Evolutionary conservation across 92 coral and sea anemone species (phyloP).

Genomic region (Phenganax marumi): DNA sequence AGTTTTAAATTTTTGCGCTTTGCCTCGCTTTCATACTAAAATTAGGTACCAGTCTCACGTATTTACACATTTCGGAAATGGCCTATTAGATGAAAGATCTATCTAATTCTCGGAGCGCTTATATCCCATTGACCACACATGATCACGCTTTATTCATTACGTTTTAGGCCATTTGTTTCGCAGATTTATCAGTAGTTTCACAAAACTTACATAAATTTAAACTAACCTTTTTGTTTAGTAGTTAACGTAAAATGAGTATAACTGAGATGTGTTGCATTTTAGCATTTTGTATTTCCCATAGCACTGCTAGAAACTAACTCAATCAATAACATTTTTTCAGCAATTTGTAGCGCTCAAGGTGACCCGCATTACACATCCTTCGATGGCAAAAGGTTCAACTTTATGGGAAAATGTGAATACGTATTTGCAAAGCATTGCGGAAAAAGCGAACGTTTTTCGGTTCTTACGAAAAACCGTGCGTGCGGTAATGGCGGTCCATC

Average conservation of each 20-base stretch:
- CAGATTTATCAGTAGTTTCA: too few species aligned
- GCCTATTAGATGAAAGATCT: too few species aligned
- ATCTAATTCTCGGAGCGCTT: too few species aligned
- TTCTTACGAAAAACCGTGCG: neutral
- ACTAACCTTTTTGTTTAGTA: too few species aligned
- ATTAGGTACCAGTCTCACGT: too few species aligned
- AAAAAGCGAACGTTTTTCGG: neutral
- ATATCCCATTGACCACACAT: neutral
- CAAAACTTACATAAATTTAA: too few species aligned
- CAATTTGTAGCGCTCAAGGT: slow-evolving; percentile 22
- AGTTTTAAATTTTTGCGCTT: too few species aligned
- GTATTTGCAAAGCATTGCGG: slow-evolving; percentile 17
- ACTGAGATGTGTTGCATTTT: neutral
- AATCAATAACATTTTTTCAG: neutral
- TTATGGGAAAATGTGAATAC: slow-evolving; percentile 16
- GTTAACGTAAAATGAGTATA: too few species aligned
- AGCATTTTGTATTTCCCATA: neutral
- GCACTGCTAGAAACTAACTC: too few species aligned
- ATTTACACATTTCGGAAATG: too few species aligned
- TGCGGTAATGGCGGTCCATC: neutral
- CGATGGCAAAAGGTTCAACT: neutral
- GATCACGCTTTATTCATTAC: neutral
- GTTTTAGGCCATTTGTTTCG: too few species aligned
- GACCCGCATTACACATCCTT: neutral
- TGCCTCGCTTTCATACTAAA: too few species aligned